These are phyloP conservation scores for Machaerirhynchus nigripectus DNA, from an alignment of 2,113 vertebrate genomes.

Conservation along the genomic window DNA sequence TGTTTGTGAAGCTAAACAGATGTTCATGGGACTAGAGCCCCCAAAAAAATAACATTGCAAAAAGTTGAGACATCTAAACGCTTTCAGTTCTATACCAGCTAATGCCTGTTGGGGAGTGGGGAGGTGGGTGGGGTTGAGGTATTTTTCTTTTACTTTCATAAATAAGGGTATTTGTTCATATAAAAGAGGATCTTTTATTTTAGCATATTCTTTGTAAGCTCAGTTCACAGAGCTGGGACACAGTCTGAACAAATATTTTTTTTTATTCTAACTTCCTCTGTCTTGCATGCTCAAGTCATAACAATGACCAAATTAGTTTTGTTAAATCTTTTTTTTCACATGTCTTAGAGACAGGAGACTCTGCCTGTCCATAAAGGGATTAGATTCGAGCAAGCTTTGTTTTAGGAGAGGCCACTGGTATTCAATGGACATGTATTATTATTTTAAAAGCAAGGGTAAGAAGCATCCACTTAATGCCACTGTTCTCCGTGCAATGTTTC, in stretches of 20 bases:
- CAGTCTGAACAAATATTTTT: background rate
- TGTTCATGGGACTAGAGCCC: background rate
- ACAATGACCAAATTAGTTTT: background rate
- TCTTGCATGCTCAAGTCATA: background rate
- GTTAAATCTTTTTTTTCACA: background rate
- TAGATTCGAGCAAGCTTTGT: background rate
- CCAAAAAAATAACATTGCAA: background rate
- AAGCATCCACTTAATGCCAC: background rate
- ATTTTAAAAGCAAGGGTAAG: background rate
- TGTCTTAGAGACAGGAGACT: background rate
- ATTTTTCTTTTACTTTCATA: background rate
- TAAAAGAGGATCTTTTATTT: background rate
- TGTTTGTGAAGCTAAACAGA: background rate
- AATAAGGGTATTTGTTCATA: background rate
- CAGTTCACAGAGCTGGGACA: background rate
- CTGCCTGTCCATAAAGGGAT: background rate
- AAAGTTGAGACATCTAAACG: background rate
- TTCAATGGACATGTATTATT: background rate
- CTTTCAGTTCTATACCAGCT: background rate
- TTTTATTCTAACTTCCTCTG: background rate
- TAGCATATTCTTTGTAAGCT: background rate
- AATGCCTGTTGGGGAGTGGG: fast-evolving
- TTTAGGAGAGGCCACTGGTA: background rate
- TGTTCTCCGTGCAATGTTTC: background rate
- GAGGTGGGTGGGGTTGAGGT: background rate